Evolutionary conservation across 2,888 invertebrate genomes (phyloP).

Genomic region (Spilosoma lubricipeda): DNA sequence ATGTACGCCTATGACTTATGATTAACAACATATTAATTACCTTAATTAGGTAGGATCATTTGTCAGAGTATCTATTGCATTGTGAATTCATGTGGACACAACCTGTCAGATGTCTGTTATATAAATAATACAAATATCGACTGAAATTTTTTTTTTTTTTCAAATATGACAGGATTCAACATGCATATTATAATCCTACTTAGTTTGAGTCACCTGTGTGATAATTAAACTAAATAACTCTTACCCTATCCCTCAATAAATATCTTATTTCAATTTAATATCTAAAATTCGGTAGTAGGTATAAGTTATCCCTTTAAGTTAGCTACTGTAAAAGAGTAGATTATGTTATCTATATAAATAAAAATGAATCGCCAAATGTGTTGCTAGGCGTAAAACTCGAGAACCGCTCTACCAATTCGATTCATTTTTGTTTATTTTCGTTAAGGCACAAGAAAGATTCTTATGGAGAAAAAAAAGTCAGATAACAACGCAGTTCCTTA

Average conservation of each 20-base stretch:
- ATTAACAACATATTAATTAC: slow-evolving; percentile 42
- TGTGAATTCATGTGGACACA: slow-evolving; percentile 24
- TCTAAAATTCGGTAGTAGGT: not conserved
- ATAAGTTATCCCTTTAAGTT: not conserved
- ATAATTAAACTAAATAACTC: too few relatives aligned
- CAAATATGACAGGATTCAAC: not conserved
- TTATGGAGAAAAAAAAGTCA: too few relatives aligned
- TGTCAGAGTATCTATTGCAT: slow-evolving; percentile 25
- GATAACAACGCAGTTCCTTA: too few relatives aligned
- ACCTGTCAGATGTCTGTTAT: not conserved
- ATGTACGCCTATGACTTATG: slow-evolving; percentile 20
- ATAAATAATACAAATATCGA: not conserved
- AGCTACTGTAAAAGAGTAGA: not conserved
- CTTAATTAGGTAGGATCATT: slow-evolving; percentile 39
- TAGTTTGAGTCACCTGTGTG: not conserved
- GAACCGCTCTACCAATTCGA: too few relatives aligned
- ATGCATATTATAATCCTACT: not conserved
- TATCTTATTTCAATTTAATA: too few relatives aligned
- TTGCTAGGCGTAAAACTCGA: too few relatives aligned
- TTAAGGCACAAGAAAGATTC: too few relatives aligned
- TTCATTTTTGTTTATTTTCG: too few relatives aligned
- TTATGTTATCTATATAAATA: too few relatives aligned
- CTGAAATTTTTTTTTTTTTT: not conserved
- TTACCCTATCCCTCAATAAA: too few relatives aligned
- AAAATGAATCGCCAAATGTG: too few relatives aligned